Conservation (phyloP, 1,140 invertebrate species). For the Batillaria attramentaria region DNA sequence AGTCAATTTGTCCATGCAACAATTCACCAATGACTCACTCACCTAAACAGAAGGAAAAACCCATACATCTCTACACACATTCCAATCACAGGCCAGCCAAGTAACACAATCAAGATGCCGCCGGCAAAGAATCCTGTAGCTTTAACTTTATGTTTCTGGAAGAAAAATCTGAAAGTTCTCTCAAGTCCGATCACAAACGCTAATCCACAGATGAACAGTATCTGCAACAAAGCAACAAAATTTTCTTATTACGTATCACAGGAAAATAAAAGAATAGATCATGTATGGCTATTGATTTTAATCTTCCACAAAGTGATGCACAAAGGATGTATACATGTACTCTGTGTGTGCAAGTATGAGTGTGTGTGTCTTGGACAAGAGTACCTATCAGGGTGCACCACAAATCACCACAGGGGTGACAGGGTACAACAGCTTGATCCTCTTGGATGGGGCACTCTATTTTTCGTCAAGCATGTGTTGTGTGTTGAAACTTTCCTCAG, state of each 20-base stretch:
- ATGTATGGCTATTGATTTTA: not conserved
- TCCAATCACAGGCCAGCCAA: conserved; percentile 96
- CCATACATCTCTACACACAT: conserved; percentile 94
- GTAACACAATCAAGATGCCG: conserved; percentile 93
- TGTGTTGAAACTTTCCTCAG: no score
- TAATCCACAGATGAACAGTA: conserved; percentile 95
- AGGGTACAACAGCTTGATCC: no score
- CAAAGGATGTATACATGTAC: no score
- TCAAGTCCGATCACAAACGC: conserved; percentile 97
- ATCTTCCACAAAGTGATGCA: not conserved
- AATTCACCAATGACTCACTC: no score
- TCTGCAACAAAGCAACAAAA: conserved; percentile 75
- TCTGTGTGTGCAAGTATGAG: no score
- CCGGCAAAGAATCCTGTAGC: conserved; percentile 94
- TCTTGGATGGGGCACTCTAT: no score
- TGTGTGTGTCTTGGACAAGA: no score
- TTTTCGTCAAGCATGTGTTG: no score
- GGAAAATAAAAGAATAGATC: not conserved
- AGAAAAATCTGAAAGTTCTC: conserved; percentile 97
- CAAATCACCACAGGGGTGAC: no score
- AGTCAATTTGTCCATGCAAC: no score
- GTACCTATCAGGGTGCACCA: no score
- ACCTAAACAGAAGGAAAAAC: conserved; percentile 79
- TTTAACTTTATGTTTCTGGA: conserved; percentile 96
- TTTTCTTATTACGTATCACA: not conserved